phyloP scores from a whole-genome alignment of 1,140 invertebrate species.

The Plutomurus gul region DNA sequence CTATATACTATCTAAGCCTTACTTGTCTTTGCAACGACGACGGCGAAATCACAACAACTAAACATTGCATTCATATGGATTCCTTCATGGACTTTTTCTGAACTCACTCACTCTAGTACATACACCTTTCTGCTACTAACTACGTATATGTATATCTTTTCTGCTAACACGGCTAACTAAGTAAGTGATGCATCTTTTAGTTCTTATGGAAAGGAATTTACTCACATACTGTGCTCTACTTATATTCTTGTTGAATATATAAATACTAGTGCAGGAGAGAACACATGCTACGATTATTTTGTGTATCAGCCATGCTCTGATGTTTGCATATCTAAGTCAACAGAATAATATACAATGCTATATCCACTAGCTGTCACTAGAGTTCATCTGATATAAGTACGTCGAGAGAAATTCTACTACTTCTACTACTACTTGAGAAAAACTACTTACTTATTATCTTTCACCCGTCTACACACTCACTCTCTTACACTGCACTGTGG shows the following conservation, averaged over 20 bases:
- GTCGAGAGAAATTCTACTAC: no score
- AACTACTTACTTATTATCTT: neutral
- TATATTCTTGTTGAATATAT: no score
- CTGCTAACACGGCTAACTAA: neutral
- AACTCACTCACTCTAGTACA: neutral
- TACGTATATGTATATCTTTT: neutral
- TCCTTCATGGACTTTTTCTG: neutral
- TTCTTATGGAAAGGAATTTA: neutral
- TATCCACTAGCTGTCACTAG: no score
- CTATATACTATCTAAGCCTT: neutral
- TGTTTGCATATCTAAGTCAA: no score
- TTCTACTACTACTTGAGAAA: no score
- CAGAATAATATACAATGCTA: no score
- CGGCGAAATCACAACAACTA: neutral
- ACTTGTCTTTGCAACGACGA: no score
- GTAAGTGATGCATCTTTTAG: neutral
- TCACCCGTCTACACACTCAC: neutral
- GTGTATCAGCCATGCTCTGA: no score
- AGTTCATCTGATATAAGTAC: no score
- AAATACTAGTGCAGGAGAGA: no score
- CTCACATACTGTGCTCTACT: no score
- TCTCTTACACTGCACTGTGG: neutral
- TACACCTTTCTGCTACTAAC: neutral
- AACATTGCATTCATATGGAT: neutral
- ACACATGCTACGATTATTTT: no score